phyloP scores from a whole-genome alignment of 2,113 vertebrate genomes.

The Chlorocebus sabaeus region DNA sequence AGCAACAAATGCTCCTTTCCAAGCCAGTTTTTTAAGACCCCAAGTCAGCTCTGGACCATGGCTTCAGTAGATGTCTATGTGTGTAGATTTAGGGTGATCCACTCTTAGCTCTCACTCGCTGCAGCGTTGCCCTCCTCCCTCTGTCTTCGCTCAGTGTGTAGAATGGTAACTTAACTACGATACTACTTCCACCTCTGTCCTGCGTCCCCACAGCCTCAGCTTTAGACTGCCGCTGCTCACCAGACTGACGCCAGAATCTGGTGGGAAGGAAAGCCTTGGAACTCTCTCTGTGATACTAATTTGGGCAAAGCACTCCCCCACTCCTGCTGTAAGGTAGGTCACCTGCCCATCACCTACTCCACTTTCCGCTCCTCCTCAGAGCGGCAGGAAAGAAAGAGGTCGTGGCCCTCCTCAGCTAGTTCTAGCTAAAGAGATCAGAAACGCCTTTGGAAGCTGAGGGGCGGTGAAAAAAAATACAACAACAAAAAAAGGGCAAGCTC shows the following conservation, averaged over 20 bases:
- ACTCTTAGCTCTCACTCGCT: neutral
- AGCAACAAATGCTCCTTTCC: neutral
- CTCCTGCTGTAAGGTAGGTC: neutral
- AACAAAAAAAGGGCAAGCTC: neutral
- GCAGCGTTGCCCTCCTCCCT: neutral
- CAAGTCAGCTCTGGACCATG: neutral
- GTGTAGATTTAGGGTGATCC: neutral
- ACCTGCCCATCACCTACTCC: slow-evolving; percentile 29
- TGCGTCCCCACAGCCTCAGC: neutral
- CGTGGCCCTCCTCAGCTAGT: slow-evolving; percentile 31
- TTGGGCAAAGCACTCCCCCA: neutral
- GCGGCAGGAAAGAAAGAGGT: neutral
- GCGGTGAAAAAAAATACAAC: neutral
- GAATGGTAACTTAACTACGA: neutral
- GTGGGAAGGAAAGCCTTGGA: neutral
- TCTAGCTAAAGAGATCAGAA: neutral
- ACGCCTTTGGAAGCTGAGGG: neutral
- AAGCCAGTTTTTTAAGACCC: neutral
- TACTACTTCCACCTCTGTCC: neutral
- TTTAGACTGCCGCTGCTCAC: neutral
- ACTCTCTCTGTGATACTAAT: slow-evolving; percentile 58
- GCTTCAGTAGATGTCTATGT: neutral
- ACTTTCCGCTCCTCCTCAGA: neutral
- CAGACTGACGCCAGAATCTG: neutral
- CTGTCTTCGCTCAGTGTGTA: neutral